These are phyloP conservation scores for Malacoctenus gilli DNA, from an alignment of 2,797 vertebrate species.

Conservation along the genomic window DNA sequence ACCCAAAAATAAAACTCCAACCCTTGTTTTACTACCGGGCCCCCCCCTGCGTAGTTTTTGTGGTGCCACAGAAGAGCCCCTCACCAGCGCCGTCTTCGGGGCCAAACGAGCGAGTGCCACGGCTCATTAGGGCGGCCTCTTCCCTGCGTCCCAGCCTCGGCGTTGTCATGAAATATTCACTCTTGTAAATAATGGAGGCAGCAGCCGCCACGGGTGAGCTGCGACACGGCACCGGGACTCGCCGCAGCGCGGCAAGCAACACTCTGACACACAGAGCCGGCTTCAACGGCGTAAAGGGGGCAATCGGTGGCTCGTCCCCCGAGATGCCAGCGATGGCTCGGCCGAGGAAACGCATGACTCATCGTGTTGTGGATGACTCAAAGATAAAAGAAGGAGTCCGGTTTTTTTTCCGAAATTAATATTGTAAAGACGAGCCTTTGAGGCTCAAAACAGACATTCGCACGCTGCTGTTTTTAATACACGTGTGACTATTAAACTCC, in stretches of 20 bases:
- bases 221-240: conserved; percentile 18
- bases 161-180: conserved; percentile 78
- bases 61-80: conserved; percentile 24
- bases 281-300: conserved; percentile 30
- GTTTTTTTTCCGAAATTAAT: too few species aligned
- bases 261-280: too few species aligned
- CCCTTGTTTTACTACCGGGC: conserved; percentile 35
- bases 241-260: too few species aligned
- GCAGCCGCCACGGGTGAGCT: conserved; percentile 34
- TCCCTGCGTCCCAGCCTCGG: conserved; percentile 50
- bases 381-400: too few species aligned
- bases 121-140: conserved; percentile 57
- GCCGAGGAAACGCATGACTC: too few species aligned
- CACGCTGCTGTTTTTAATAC: too few species aligned
- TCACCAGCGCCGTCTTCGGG: conserved; percentile 26
- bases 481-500: too few species aligned
- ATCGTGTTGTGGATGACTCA: too few species aligned
- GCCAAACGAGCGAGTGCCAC: conserved; percentile 44
- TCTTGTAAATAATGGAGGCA: conserved; percentile 71
- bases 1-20: conserved; percentile 38
- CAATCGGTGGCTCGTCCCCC: conserved; percentile 24
- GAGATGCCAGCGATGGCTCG: too few species aligned
- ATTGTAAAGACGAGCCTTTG: too few species aligned
- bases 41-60: conserved; percentile 16
- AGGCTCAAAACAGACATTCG: too few species aligned